These are phyloP conservation scores for Percina caprodes DNA, from an alignment of 2,113 vertebrate genomes.

Conservation along the genomic window DNA sequence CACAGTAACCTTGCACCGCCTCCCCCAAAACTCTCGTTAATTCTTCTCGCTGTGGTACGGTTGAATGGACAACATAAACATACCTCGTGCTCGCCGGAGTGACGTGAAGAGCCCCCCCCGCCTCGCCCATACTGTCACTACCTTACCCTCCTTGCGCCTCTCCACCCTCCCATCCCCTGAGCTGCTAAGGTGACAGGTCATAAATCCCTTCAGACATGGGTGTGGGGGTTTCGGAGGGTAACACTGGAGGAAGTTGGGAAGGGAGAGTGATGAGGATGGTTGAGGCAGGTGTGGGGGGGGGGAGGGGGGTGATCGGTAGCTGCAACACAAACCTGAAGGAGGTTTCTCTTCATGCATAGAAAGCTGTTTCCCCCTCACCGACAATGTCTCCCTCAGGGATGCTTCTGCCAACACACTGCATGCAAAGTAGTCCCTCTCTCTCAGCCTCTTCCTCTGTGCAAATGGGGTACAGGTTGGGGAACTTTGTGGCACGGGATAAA, in stretches of 20 bases:
- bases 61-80: slow-evolving; percentile 72
- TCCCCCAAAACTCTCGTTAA: slow-evolving; percentile 59
- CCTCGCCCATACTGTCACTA: slow-evolving; percentile 38
- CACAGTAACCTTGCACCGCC: slow-evolving; percentile 41
- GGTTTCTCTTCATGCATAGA: slow-evolving; percentile 86
- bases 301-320: slow-evolving; percentile 10
- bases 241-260: slow-evolving; percentile 16
- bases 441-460: slow-evolving; percentile 52
- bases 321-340: slow-evolving; percentile 80
- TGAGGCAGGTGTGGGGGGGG: slow-evolving; percentile 6
- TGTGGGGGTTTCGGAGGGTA: slow-evolving; percentile 35
- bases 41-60: slow-evolving; percentile 59
- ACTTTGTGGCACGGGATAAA: slow-evolving; percentile 75
- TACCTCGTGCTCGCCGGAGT: slow-evolving; percentile 60
- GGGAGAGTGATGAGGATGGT: slow-evolving; percentile 42
- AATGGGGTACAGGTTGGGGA: slow-evolving; percentile 70
- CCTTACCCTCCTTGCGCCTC: slow-evolving; percentile 30
- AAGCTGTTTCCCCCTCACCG: slow-evolving; percentile 79
- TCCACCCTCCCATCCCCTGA: slow-evolving; percentile 49
- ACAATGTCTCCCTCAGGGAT: slow-evolving; percentile 77
- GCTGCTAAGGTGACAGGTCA: slow-evolving; percentile 83
- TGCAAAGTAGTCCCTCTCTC: slow-evolving; percentile 76
- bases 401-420: slow-evolving; percentile 79
- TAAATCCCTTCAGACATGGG: slow-evolving; percentile 83
- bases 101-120: slow-evolving; percentile 62